phyloP scores from a whole-genome alignment of 1,140 invertebrate species.

The Rhynchophorus ferrugineus region DNA sequence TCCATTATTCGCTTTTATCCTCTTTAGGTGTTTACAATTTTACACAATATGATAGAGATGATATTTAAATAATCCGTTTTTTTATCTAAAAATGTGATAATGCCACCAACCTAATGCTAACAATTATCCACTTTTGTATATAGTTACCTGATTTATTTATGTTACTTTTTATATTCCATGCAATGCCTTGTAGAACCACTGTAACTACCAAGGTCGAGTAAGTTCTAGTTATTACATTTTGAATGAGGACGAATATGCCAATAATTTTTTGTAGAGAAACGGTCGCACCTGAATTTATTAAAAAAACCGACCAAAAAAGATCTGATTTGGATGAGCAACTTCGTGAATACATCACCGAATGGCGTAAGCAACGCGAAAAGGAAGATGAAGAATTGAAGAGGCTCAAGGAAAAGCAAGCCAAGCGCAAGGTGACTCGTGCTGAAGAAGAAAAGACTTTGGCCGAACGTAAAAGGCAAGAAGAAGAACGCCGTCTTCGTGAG shows the following conservation, averaged over 20 bases:
- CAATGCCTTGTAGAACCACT: too few species aligned
- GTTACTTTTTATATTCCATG: too few species aligned
- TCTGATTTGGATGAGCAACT: slow-evolving; percentile 91
- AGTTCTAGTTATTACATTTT: slow-evolving; percentile 29
- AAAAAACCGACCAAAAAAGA: slow-evolving; percentile 88
- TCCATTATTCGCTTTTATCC: too few species aligned
- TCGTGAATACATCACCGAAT: slow-evolving; percentile 94
- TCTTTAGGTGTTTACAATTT: too few species aligned
- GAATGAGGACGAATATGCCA: too few species aligned
- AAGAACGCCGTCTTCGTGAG: slow-evolving; percentile 81
- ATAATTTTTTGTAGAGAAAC: slow-evolving; percentile 39
- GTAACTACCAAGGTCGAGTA: slow-evolving; percentile 41
- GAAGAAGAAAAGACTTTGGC: slow-evolving; percentile 92
- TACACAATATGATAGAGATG: too few species aligned
- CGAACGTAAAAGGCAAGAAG: slow-evolving; percentile 89
- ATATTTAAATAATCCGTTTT: too few species aligned
- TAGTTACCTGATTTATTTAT: too few species aligned
- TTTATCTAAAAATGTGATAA: too few species aligned
- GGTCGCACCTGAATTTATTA: slow-evolving; percentile 67
- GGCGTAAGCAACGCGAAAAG: slow-evolving; percentile 89
- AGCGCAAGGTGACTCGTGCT: slow-evolving; percentile 83
- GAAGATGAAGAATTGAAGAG: slow-evolving; percentile 90
- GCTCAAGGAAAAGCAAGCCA: slow-evolving; percentile 92
- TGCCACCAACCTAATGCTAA: too few species aligned
- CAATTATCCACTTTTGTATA: too few species aligned